Evolutionary conservation across 23 tunicate genomes (phyloP), one percentile per base, ranked within the genome.

Genomic region (Halocynthia aurantium): DNA sequence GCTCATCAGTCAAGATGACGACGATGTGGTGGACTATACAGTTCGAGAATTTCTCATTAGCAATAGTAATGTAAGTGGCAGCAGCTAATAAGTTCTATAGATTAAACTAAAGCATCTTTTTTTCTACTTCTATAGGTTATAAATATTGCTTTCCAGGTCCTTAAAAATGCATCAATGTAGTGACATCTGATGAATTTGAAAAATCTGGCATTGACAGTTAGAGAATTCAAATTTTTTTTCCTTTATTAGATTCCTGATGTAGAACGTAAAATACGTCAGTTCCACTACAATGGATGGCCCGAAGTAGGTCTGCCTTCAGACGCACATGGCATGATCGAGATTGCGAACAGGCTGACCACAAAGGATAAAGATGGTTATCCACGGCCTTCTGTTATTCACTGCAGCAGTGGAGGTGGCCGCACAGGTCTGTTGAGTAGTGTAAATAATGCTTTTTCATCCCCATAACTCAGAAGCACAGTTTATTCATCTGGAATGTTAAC

Each of bases 381-480:
- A 7, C 15, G 31, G 18, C 88, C 96, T 15, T 58, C 77, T 15
- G 70, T 89, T n/a, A 85, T 89, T 6, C 96, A 89, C 50, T 89
- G 96, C 76, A 89, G 96, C 61, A 89, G 96, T 63, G 96, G 95
- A 13, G 96, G 96, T 11, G 96, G 96, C 52, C 61, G 96, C 49
- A 84, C 96, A 80, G 96, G 96, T 81, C 44, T 31, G 44, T 31
- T 31, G 44, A 31, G 44, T 31, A 31, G 44, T 31, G 44, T 31
- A 1, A 67, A 65, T 18, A 20, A 31, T 10, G 6, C 62, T 21
- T 75, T 11, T 17, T 72, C 44, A 19, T 68, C 2, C 31, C 12
- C 2, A 4, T 19, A 68, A 18, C 17, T 15, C 2, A 58, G 63
- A n/a, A 58, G 63, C 63, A n/a, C 63, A 13, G 63, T n/a, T 58